phyloP scores from a whole-genome alignment of 2,888 invertebrate genomes.

The Callinectes sapidus region DNA sequence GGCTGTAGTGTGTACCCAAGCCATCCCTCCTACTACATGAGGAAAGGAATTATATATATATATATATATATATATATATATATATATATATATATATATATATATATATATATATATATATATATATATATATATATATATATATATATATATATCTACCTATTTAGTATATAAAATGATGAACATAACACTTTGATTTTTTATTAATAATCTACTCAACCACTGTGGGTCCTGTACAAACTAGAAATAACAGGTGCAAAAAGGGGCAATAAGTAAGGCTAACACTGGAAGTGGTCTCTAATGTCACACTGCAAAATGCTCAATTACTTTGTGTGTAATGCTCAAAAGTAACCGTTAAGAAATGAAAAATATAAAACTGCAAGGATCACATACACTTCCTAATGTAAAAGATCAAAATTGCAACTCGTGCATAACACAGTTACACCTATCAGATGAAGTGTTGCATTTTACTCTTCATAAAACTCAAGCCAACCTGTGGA shows the following conservation, averaged over 20 bases:
- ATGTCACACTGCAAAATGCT: conserved; percentile 23
- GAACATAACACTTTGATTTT: conserved; percentile 6
- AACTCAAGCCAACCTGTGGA: not conserved
- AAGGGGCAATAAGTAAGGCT: conserved; percentile 52
- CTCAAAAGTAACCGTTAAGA: conserved; percentile 14
- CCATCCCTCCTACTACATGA: not conserved
- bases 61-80: not conserved
- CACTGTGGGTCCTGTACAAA: conserved; percentile 58
- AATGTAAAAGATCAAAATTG: not conserved
- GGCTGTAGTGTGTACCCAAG: not conserved
- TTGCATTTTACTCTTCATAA: not conserved
- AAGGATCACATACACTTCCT: not conserved
- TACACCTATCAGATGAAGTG: not conserved
- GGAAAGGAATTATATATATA: not conserved
- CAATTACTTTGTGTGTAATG: not conserved
- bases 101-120: not conserved
- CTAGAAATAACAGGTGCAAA: conserved; percentile 62
- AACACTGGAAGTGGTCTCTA: conserved; percentile 48
- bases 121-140: not conserved
- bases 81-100: not conserved
- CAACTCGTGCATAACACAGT: not conserved
- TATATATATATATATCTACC: not conserved
- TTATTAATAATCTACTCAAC: conserved; percentile 61
- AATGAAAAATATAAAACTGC: not conserved
- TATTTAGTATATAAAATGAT: not conserved